Conservation (phyloP, 1,140 invertebrate species). For the Tachypleus tridentatus region DNA sequence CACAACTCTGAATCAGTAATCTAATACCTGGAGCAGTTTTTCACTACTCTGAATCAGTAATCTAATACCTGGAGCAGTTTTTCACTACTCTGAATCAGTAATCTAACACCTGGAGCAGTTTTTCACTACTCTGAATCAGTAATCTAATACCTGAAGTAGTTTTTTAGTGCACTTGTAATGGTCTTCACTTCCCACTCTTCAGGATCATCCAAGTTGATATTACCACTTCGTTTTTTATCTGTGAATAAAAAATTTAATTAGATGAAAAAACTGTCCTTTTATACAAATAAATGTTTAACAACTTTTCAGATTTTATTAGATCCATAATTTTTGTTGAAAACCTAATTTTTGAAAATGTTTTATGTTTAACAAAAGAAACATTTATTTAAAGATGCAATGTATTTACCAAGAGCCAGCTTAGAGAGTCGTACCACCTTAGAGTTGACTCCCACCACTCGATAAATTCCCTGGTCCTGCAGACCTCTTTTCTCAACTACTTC, state of each 20-base stretch:
- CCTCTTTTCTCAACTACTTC: conserved; percentile 67
- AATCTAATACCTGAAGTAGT: conserved; percentile 52
- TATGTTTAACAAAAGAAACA: background rate
- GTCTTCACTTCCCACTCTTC: conserved; percentile 93
- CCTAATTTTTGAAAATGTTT: background rate
- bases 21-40: too few relatives aligned
- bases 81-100: too few relatives aligned
- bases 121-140: too few relatives aligned
- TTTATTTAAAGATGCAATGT: background rate
- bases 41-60: too few relatives aligned
- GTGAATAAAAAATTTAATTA: conserved; percentile 5
- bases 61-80: too few relatives aligned
- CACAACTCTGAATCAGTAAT: too few relatives aligned
- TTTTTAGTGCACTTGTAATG: conserved; percentile 90
- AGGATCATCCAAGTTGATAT: conserved; percentile 56
- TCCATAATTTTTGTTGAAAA: background rate
- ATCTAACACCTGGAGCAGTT: too few relatives aligned
- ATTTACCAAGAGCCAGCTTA: conserved; percentile 36
- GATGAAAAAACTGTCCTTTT: conserved; percentile 6
- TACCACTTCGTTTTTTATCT: conserved; percentile 17
- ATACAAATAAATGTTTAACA: background rate
- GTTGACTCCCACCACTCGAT: conserved; percentile 83
- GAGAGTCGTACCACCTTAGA: conserved; percentile 88
- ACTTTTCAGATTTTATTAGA: background rate
- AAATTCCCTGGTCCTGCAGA: conserved; percentile 86